Evolutionary conservation across 1,140 invertebrate species (phyloP), one percentile per base, ranked within the genome.

Genomic region (Trichogramma pretiosum): DNA sequence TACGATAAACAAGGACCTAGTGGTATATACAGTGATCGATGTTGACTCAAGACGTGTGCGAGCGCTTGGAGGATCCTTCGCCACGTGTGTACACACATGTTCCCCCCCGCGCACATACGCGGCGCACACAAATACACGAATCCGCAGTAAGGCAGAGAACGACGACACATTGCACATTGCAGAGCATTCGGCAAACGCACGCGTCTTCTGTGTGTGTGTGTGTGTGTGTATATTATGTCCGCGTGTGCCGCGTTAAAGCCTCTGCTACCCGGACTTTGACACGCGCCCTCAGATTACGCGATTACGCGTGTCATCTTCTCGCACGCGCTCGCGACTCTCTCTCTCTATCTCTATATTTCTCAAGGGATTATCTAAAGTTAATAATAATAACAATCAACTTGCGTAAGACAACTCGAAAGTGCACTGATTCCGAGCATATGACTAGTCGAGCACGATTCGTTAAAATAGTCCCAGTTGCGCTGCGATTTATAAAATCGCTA

Each of bases 201-300:
- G 58, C 57, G 51, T 50, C 56, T 42, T 51, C 24, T 41, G 34
- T 40, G 40, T 28, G 41, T 22, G 46, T 36, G 46, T 30, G 47
- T 28, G 38, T 46, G 45, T 22, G 57, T 36, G 48, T 48, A 24
- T 21, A 11, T 36, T 43, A 26, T 48, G 35, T 8, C 44, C 32
- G 41, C 35, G 48, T 24, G 35, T 41, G 44, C 53, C 35, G 49
- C 38, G 53, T 61, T 55, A 68, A 70, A 69, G 63, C 65, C 68
- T 65, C 68, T 67, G 58, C 56, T 62, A 69, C 64, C 60, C 60
- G 58, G 67, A 69, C 61, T 67, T 65, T 55, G 64, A 67, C 70
- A 72, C 70, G 68, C 68, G 67, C 65, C 62, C 62, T n/a, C n/a
- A 64, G 67, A 70, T 72, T 70, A 72, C 65, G 67, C 67, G 69